phyloP scores from a whole-genome alignment of 2,888 invertebrate genomes.

The Taphrorychus bicolor region DNA sequence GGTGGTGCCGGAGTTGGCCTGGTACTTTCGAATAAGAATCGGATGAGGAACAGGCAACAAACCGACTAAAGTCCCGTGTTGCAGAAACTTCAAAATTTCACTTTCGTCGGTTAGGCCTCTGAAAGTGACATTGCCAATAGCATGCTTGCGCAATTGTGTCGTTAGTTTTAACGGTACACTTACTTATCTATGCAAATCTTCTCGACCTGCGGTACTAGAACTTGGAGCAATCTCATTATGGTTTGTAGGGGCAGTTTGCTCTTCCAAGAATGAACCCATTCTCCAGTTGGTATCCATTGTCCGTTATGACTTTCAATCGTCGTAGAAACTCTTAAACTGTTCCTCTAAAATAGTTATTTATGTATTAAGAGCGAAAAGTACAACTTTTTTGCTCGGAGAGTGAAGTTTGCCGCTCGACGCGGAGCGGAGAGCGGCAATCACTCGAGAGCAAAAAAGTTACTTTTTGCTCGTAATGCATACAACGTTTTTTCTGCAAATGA shows the following conservation, averaged over 20 bases:
- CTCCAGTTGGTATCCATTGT: conserved; percentile 90
- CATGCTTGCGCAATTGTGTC: no score
- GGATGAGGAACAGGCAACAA: conserved; percentile 98
- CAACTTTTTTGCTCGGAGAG: no score
- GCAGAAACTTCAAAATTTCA: conserved; percentile 98
- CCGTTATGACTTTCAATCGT: conserved; percentile 49
- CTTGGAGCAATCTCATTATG: conserved; percentile 97
- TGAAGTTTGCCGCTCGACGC: no score
- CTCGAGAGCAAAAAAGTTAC: no score
- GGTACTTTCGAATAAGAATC: conserved; percentile 97
- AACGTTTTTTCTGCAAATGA: no score
- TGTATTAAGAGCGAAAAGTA: no score
- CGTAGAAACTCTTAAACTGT: conserved; percentile 68
- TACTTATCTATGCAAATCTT: conserved; percentile 99
- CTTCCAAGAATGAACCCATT: conserved; percentile 98
- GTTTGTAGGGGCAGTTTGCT: conserved; percentile 97
- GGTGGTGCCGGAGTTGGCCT: conserved; percentile 97
- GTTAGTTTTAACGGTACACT: no score
- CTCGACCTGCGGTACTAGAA: conserved; percentile 98
- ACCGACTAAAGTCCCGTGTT: conserved; percentile 97
- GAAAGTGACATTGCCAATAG: no score
- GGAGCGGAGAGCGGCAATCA: no score
- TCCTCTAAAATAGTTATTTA: conserved; percentile 62
- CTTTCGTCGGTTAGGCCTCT: conserved; percentile 96
- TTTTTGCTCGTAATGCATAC: no score